Base-by-base conservation (phyloP, 2,113 vertebrate genomes). In the Catharus minimus region DNA sequence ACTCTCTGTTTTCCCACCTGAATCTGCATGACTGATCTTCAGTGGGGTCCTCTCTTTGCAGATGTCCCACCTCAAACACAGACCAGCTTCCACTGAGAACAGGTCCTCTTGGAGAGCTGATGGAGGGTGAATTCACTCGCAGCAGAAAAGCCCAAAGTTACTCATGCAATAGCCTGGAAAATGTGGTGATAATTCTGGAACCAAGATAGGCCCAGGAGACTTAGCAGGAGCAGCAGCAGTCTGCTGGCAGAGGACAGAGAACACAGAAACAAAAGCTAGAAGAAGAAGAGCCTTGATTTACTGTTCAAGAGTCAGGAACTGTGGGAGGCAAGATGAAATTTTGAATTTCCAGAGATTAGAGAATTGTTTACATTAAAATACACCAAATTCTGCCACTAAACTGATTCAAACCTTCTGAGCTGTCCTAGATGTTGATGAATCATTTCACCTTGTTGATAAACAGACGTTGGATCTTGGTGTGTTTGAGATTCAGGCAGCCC, bases 111-210 rank as follows among this genome's bases (percentile, higher is more conserved):
- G 27, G 13, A 82, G 41, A n/a, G 27, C 23, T 47, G 60, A 26
- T 30, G 38, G 20, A 71, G 27, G 73, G 6, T 2, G 33, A 80
- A 82, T 61, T 66, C 50, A 77, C 41, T 33, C 16, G 3, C 15
- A n/a, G 41, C 12, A 94, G 82, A 82, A 66, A 82, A 92, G 32
- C 30, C 44, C 39, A 7, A 66, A 39, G 66, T 72, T 83, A 88
- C 22, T 89, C 60, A 80, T 22, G 52, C 75, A 76, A 66, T 7
- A 82, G 76, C 58, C 55, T 82, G 55, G 82, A 85, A 95, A 92
- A 87, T 12, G 20, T 39, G 61, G 57, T 44, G 81, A 43, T 74
- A 61, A 88, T 69, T 91, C 66, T 91, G 72, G 75, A 94, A 89
- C 15, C 21, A 72, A 52, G 57, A 67, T 4, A 68, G 77, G 69